A percentile compares a stretch with the other conserved stretches of the same genome.
These are phyloP conservation scores for Aeoliscus strigatus DNA, from an alignment of 2,797 vertebrate genomes.

Conservation along the genomic window DNA sequence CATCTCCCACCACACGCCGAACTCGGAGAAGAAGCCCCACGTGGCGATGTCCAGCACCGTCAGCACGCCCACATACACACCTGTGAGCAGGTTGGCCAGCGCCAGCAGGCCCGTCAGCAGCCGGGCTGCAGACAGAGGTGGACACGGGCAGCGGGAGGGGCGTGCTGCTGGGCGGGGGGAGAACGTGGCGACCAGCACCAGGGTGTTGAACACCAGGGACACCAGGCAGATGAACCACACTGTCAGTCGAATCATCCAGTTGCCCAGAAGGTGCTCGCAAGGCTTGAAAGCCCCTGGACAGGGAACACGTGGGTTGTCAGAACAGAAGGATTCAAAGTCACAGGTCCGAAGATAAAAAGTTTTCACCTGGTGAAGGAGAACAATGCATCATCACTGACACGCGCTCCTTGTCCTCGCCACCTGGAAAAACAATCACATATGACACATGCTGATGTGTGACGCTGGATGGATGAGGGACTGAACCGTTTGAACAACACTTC, in stretches of 20 bases:
- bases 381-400: conserved; percentile 88
- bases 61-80: conserved; percentile 86
- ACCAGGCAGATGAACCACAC: conserved; percentile 99
- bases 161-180: conserved; percentile 54
- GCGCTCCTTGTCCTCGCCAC: conserved; percentile 77
- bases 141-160: conserved; percentile 28
- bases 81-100: conserved; percentile 89
- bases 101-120: conserved; percentile 89
- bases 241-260: conserved; percentile 98
- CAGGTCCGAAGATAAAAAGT: not conserved
- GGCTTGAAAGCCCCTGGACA: conserved; percentile 93
- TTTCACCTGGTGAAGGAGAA: conserved; percentile 88
- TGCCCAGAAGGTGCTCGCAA: conserved; percentile 92
- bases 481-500: too few relatives aligned
- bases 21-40: conserved; percentile 92
- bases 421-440: too few relatives aligned
- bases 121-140: conserved; percentile 75
- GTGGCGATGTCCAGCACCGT: conserved; percentile 86
- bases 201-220: conserved; percentile 87
- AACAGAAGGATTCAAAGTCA: not conserved
- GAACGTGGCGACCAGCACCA: conserved; percentile 88
- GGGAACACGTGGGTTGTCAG: too few relatives aligned
- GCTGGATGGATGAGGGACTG: too few relatives aligned
- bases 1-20: conserved; percentile 95
- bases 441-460: too few relatives aligned